Base-by-base conservation (phyloP, 2,113 vertebrate species). In the Acinonyx jubatus region DNA sequence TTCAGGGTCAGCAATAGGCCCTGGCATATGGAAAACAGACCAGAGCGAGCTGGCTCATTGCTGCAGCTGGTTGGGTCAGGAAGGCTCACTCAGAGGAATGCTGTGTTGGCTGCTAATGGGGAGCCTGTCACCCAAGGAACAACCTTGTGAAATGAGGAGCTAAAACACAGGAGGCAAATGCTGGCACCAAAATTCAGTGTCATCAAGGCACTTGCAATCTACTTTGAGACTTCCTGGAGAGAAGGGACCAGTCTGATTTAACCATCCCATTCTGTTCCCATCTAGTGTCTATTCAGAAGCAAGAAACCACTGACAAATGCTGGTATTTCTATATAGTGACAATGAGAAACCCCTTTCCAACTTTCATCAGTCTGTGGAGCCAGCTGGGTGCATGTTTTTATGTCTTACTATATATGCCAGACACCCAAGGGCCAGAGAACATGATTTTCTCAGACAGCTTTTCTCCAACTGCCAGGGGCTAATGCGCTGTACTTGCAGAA, bases 351-450 rank as follows among this genome's bases (percentile, higher is more conserved):
- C 7, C 7, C 94, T 85, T 92, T 95, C 83, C 50, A 83, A 52
- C 61, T 68, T 74, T 45, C 80, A 93, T 13, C 27, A 65, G 21
- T 41, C 15, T 63, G 50, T 19, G 86, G 38, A 90, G 45, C 76
- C 79, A 71, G 50, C 7, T 82, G 23, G 29, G 82, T 16, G 13
- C 55, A 45, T 52, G 18, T 83, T 92, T 95, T 90, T 66, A 87
- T 52, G 91, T 91, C 83, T 84, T 63, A 81, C 41, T 74, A 29
- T 38, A 38, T 76, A 94, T 38, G 66, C 38, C 84, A 89, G 73
- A 92, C 38, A 94, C 90, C 79, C 71, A 69, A 85, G 82, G 69
- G 83, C 82, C 52, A 94, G 81, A 90, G 76, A 95, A 79, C 89
- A 88, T 31, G 27, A 76, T 89, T 71, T 71, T 52, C 33, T 96